These are phyloP conservation scores for Galago senegalensis DNA, from an alignment of 2,797 vertebrate genomes.

Conservation along the genomic window DNA sequence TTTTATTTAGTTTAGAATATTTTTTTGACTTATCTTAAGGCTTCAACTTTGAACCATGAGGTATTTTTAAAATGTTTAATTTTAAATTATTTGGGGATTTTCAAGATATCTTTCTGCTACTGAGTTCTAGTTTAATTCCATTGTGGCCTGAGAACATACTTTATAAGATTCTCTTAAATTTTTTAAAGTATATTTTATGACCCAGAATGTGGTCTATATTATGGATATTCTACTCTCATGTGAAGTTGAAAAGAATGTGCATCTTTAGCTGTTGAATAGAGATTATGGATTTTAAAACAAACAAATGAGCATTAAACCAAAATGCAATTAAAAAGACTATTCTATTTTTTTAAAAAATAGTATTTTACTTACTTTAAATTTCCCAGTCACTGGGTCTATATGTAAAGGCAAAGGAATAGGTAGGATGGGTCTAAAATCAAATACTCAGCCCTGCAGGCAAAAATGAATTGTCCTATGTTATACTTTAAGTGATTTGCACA, in stretches of 20 bases:
- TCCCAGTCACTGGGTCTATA: neutral
- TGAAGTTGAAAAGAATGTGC: neutral
- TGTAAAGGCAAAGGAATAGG: neutral
- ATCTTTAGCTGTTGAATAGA: neutral
- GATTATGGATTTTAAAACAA: slow-evolving; percentile 53
- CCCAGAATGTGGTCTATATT: neutral
- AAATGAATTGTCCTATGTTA: slow-evolving; percentile 7
- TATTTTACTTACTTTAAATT: slow-evolving; percentile 26
- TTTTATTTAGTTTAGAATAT: slow-evolving; percentile 49
- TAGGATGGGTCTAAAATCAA: neutral
- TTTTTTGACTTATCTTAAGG: slow-evolving; percentile 29
- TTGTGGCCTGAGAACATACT: neutral
- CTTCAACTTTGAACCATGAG: neutral
- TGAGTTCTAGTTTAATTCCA: slow-evolving; percentile 52
- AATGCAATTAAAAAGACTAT: slow-evolving; percentile 18
- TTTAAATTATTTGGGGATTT: slow-evolving; percentile 52
- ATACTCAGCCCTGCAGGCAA: neutral
- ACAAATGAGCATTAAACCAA: slow-evolving; percentile 20
- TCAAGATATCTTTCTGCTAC: neutral
- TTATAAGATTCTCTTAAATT: slow-evolving; percentile 54
- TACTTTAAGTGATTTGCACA: neutral
- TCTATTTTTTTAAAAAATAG: neutral
- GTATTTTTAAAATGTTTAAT: slow-evolving; percentile 57
- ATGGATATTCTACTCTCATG: neutral
- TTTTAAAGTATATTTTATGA: neutral